Percentiles rank a stretch among this genome's conserved stretches.
These are phyloP conservation scores for Pedetes capensis DNA, from an alignment of 2,113 vertebrate species.

Conservation along the genomic window DNA sequence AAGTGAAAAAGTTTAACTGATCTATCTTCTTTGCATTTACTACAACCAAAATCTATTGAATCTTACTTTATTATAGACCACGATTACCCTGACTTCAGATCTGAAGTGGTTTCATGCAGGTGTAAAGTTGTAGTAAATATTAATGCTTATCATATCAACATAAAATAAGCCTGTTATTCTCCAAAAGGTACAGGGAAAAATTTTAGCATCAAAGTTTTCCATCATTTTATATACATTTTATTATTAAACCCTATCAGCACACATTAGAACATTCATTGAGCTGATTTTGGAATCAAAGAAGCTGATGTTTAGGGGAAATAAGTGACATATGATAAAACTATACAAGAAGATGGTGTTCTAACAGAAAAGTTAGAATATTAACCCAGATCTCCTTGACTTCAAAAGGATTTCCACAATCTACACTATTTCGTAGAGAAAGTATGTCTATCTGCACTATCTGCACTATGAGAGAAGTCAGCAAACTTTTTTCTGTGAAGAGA, in stretches of 20 bases:
- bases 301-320: not conserved
- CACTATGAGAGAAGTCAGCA: not conserved
- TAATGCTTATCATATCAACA: not conserved
- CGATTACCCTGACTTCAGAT: conserved; percentile 35
- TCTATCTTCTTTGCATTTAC: not conserved
- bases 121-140: conserved; percentile 36
- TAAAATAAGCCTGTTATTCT: conserved; percentile 28
- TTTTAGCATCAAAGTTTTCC: not conserved
- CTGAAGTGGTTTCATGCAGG: not conserved
- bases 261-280: not conserved
- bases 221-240: not conserved
- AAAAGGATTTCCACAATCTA: not conserved
- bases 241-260: not conserved
- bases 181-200: not conserved
- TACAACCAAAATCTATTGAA: not conserved
- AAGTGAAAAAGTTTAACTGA: not conserved
- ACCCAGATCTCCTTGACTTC: not conserved
- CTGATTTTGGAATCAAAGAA: not conserved
- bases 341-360: not conserved
- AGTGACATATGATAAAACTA: not conserved
- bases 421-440: not conserved
- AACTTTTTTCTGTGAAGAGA: not conserved
- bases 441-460: not conserved
- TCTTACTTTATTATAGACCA: conserved; percentile 7
- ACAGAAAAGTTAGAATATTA: not conserved